Percentiles rank a stretch among this genome's conserved stretches.
Conservation (phyloP, 2,797 vertebrate genomes). For the Lagocephalus sceleratus region DNA sequence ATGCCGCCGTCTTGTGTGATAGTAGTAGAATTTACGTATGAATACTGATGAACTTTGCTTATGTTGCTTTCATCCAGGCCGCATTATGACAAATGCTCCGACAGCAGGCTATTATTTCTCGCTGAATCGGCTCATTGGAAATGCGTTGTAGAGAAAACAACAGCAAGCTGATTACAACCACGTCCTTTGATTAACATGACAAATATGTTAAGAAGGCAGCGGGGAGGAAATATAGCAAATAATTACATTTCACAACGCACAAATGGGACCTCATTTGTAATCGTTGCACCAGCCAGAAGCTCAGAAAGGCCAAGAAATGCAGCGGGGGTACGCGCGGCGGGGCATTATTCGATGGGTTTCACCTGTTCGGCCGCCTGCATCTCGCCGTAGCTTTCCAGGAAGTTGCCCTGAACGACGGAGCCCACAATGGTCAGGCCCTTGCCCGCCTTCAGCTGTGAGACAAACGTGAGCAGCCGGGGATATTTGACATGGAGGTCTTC, state of each 20-base stretch:
- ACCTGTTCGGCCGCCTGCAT: slow-evolving; percentile 97
- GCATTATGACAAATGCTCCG: slow-evolving; percentile 7
- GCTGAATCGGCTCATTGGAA: slow-evolving; percentile 32
- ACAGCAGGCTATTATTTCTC: slow-evolving; percentile 8
- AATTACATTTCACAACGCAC: neutral
- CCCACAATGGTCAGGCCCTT: slow-evolving; percentile 97
- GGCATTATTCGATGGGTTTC: slow-evolving; percentile 1
- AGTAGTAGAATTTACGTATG: neutral
- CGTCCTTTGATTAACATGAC: slow-evolving; percentile 22
- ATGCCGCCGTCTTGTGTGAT: neutral
- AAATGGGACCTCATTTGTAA: slow-evolving; percentile 11
- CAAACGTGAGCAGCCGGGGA: slow-evolving; percentile 92
- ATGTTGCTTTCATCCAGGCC: slow-evolving; percentile 8
- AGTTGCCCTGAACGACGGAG: slow-evolving; percentile 93
- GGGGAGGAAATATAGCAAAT: slow-evolving; percentile 11
- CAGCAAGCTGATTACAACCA: slow-evolving; percentile 16
- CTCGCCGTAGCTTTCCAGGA: slow-evolving; percentile 93
- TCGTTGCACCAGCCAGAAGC: slow-evolving; percentile 12
- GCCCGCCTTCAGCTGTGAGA: slow-evolving; percentile 95
- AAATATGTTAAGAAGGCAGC: slow-evolving; percentile 3
- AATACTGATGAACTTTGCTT: slow-evolving; percentile 1
- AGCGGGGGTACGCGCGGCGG: neutral
- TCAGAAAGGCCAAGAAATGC: neutral
- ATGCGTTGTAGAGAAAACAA: slow-evolving; percentile 3
- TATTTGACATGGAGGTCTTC: slow-evolving; percentile 97